Conservation (phyloP, 2,888 invertebrate species). For the Plebejus anna region DNA sequence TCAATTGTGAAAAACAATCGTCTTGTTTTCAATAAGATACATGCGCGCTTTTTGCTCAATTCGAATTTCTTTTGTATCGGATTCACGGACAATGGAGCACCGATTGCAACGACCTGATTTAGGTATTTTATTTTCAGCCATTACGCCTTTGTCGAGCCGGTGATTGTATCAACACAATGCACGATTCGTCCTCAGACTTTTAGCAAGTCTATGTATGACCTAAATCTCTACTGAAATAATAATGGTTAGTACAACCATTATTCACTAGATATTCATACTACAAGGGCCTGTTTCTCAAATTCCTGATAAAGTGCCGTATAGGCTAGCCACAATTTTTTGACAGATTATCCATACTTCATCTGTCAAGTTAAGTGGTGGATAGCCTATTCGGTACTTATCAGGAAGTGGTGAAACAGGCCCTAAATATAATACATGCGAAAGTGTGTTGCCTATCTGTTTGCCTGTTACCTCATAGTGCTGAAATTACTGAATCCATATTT, state of each 20-base stretch:
- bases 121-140: conserved; percentile 66
- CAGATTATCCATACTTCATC: too few relatives aligned
- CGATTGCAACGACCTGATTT: conserved; percentile 62
- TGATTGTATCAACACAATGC: conserved; percentile 64
- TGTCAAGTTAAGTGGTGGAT: too few relatives aligned
- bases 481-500: too few relatives aligned
- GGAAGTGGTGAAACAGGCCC: too few relatives aligned
- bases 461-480: too few relatives aligned
- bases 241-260: background rate
- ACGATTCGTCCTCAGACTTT: conserved; percentile 29
- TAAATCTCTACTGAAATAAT: background rate
- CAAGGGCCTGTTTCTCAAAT: too few relatives aligned
- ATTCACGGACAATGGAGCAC: conserved; percentile 70
- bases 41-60: conserved; percentile 47
- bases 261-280: background rate
- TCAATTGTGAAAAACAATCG: conserved; percentile 23
- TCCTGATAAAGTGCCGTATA: too few relatives aligned
- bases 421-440: too few relatives aligned
- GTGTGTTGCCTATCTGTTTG: too few relatives aligned
- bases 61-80: conserved; percentile 61
- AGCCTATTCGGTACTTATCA: too few relatives aligned
- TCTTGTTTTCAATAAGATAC: conserved; percentile 29
- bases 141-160: conserved; percentile 60
- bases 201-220: conserved; percentile 23
- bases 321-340: too few relatives aligned